A percentile compares a stretch with the other conserved stretches of the same genome.
Evolutionary conservation across 2,113 vertebrate genomes (phyloP).

Genomic region (Talpa occidentalis): DNA sequence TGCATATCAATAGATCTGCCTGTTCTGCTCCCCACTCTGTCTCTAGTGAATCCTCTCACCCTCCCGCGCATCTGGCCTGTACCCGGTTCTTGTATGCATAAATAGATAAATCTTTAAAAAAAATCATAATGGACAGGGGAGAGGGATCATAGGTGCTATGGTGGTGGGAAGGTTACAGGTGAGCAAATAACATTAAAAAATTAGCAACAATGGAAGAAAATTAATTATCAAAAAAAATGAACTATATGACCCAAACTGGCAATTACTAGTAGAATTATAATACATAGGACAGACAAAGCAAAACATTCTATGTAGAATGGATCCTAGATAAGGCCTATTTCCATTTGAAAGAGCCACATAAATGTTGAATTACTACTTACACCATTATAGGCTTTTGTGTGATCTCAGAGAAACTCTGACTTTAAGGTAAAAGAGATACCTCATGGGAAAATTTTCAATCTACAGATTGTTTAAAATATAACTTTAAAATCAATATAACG

Average conservation of each 20-base stretch:
- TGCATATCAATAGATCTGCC: too few species aligned
- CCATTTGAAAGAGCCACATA: not conserved
- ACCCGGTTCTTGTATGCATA: too few species aligned
- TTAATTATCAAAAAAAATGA: not conserved
- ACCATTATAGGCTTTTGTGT: not conserved
- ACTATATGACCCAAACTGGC: not conserved
- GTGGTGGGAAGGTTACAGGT: too few species aligned
- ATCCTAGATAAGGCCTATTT: not conserved
- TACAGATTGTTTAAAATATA: constrained; percentile 15
- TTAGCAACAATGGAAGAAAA: too few species aligned
- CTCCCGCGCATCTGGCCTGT: too few species aligned
- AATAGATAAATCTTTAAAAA: too few species aligned
- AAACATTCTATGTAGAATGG: not conserved
- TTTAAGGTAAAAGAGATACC: not conserved
- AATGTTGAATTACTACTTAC: not conserved
- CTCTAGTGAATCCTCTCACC: too few species aligned
- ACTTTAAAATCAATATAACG: not conserved
- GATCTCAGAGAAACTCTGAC: not conserved
- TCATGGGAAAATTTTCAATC: not conserved
- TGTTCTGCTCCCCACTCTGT: too few species aligned
- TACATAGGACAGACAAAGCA: not conserved
- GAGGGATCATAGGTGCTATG: too few species aligned
- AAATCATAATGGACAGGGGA: too few species aligned
- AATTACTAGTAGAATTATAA: not conserved
- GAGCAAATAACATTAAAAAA: too few species aligned